Base-by-base conservation (phyloP, 2,113 vertebrate genomes). In the Crotophaga sulcirostris region DNA sequence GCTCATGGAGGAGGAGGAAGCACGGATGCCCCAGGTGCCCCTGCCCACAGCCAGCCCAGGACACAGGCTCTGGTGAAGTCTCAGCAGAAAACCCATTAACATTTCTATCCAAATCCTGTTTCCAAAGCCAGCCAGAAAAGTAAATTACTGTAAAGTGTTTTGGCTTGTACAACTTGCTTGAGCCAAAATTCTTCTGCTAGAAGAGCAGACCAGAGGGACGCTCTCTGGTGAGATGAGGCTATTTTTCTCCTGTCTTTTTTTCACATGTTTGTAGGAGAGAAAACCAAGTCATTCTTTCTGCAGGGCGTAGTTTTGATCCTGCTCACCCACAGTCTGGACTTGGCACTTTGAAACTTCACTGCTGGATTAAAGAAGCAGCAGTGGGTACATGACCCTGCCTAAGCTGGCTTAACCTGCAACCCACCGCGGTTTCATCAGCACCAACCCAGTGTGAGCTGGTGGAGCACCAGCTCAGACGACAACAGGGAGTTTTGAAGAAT, bases 11-110 rank as follows among this genome's bases (percentile, higher is more conserved):
- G 21, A 59, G 38, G 45, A 73, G 25, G 47, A 68, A 64, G 49
- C 24, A 13, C 0, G 16, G 42, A 49, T 1, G 1, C 26, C 10
- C 6, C 40, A 47, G 51, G 11, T 74, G 7, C 4, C 42, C 49
- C 31, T 21, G 49, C 17, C 18, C 34, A 47, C 62, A 85, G 42
- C 16, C 72, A 85, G 34, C 31, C 47, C 4, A 1, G 51, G 73
- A 54, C 31, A 45, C 1, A 7, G 55, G 23, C 12, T 47, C 20
- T 20, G 47, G 40, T 0, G 3, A 56, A 9, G 24, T 11, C 44
- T 52, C 74, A 62, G 54, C 31, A 87, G 74, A 90, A 91, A 87
- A 76, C 19, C 18, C 15, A 16, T 26, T 38, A 34, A 34, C 0
- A 2, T 33, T 87, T 74, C 56, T 38, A 55, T 33, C 16, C 45